phyloP scores from a whole-genome alignment of 2,888 invertebrate genomes.

The Mactromeris polynyma region DNA sequence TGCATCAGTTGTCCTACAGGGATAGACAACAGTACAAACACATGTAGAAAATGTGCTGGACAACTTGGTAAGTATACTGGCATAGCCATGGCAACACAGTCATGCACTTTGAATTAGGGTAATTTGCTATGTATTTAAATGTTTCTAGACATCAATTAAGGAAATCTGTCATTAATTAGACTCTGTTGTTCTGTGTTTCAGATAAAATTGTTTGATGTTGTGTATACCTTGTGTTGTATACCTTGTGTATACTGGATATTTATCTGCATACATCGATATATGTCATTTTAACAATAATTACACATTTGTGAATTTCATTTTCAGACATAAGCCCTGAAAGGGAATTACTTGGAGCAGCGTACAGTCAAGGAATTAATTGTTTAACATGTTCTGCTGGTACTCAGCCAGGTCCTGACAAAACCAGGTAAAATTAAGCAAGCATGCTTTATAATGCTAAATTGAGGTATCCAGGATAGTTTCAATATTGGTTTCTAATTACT shows the following conservation, averaged over 20 bases:
- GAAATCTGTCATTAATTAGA: neutral
- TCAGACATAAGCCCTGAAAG: conserved; percentile 60
- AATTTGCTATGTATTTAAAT: neutral
- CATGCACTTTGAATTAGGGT: neutral
- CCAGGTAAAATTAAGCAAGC: conserved; percentile 68
- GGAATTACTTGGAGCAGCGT: conserved; percentile 43
- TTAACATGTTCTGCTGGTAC: conserved; percentile 72
- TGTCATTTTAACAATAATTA: too few species aligned
- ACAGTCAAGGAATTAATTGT: conserved; percentile 63
- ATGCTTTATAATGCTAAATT: neutral
- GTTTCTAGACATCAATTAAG: neutral
- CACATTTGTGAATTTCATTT: conserved; percentile 13
- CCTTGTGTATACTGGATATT: too few species aligned
- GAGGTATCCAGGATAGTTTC: too few species aligned
- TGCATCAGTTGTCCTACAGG: conserved; percentile 76
- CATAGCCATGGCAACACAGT: neutral
- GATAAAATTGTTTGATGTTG: neutral
- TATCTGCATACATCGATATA: too few species aligned
- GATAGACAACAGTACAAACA: conserved; percentile 26
- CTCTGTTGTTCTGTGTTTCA: neutral
- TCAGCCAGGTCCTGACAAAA: conserved; percentile 69
- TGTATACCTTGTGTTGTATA: too few species aligned
- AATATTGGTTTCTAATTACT: too few species aligned
- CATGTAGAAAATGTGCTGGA: conserved; percentile 50
- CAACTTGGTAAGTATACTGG: neutral